Base-by-base conservation (phyloP, 2,888 invertebrate species). In the Tachina fera region DNA sequence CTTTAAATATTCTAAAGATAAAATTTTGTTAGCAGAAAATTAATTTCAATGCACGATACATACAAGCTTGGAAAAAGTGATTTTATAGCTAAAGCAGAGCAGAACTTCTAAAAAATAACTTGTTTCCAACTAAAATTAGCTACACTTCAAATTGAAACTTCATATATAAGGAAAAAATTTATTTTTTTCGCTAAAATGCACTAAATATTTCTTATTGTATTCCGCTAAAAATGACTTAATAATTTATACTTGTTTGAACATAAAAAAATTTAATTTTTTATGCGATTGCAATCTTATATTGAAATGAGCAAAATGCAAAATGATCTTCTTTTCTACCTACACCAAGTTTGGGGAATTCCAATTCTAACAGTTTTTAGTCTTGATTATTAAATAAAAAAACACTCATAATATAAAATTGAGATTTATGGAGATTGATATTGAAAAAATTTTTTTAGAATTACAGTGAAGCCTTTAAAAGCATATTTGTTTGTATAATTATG, bases 161-260 rank as follows among this genome's bases (percentile, higher is more conserved):
- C 31, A 31, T 31, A 31, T 31, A 31, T 31, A 6, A 31, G 6
- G 31, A 31, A 31, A 45, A 58, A 45, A 51, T n/a, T 10, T 31
- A 56, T 65, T 56, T 31, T 56, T 41, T n/a, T 61, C 49, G 16
- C 49, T 39, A 2, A 19, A 56, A 1, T 71, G 71, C 71, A 71
- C 71, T 71, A 71, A 58, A 71, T 71, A 58, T 71, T 56, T 31
- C 11, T 22, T 71, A 31, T 43, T 45, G 16, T 19, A 45, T 19
- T 13, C 11, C 4, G 39, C 39, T 13, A 39, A 51, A 51, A 56
- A 43, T 70, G 60, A 31, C 47, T 47, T 47, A 39, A 60, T 72
- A 60, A 45, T 47, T 60, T 60, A 39, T 16, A 60, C 47, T 16
- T 39, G 22, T 47, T 72, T 47, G 14, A 47, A 47, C 58, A 58